phyloP scores from a whole-genome alignment of 2,797 vertebrate species.

The Rhinophrynus dorsalis region DNA sequence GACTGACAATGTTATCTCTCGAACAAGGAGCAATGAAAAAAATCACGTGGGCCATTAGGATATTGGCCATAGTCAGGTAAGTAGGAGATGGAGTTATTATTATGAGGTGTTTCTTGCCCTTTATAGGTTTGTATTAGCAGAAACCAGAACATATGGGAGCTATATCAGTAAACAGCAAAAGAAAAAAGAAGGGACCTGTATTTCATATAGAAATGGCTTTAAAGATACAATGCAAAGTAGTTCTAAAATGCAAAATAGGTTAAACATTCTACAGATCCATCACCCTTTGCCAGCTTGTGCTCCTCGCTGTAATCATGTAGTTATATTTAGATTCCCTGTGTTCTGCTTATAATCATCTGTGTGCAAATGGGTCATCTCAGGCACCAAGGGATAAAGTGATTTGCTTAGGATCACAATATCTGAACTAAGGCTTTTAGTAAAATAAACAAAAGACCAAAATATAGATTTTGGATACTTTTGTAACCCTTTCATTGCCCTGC shows the following conservation, averaged over 20 bases:
- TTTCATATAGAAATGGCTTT: background rate
- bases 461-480: background rate
- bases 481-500: too few relatives aligned
- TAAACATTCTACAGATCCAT: background rate
- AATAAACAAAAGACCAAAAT: background rate
- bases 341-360: slow-evolving; percentile 19
- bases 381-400: slow-evolving; percentile 27
- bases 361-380: slow-evolving; percentile 31
- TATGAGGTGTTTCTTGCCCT: too few relatives aligned
- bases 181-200: background rate
- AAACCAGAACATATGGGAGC: too few relatives aligned
- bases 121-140: too few relatives aligned
- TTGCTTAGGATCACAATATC: slow-evolving; percentile 1
- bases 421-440: slow-evolving; percentile 2
- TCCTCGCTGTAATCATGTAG: slow-evolving; percentile 9
- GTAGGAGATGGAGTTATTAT: too few relatives aligned
- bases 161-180: too few relatives aligned
- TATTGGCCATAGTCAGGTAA: too few relatives aligned
- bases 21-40: too few relatives aligned
- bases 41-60: too few relatives aligned
- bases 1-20: too few relatives aligned
- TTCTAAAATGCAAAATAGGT: slow-evolving; percentile 2
- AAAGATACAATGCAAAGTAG: background rate
- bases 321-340: slow-evolving; percentile 28
- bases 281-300: slow-evolving; percentile 8